A percentile compares a stretch with the other conserved stretches of the same genome.
Conservation (phyloP, 1,140 invertebrate species). For the Trichonephila inaurata region DNA sequence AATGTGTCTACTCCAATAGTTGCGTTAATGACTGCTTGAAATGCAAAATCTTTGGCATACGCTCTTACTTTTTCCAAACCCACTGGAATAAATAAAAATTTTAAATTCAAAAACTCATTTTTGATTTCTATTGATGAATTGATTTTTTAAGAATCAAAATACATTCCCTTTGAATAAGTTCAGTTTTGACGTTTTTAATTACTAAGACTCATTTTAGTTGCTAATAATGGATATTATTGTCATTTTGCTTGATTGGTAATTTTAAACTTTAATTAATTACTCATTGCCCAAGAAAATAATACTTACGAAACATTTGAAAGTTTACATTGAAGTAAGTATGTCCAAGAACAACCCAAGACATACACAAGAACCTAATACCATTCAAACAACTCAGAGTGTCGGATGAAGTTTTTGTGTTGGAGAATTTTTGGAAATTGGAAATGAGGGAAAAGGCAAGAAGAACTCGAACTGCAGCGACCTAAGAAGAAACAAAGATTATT, state of each 20-base stretch:
- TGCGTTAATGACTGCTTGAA: constrained; percentile 65
- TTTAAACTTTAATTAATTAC: neutral
- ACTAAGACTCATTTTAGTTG: too few relatives aligned
- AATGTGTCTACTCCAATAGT: constrained; percentile 60
- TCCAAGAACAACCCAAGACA: constrained; percentile 95
- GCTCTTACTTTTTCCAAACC: constrained; percentile 48
- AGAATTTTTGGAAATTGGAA: constrained; percentile 63
- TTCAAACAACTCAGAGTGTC: constrained; percentile 83
- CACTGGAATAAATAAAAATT: constrained; percentile 14
- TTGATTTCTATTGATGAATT: neutral
- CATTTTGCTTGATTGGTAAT: too few relatives aligned
- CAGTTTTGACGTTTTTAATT: too few relatives aligned
- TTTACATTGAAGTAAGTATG: constrained; percentile 85
- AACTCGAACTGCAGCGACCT: constrained; percentile 27
- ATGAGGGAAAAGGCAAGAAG: constrained; percentile 58
- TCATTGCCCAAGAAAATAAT: neutral
- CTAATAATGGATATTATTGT: too few relatives aligned
- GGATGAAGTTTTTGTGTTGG: constrained; percentile 46
- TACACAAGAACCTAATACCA: constrained; percentile 90
- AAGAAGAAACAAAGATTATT: neutral
- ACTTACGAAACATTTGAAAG: constrained; percentile 76
- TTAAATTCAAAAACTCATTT: neutral
- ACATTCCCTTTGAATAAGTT: too few relatives aligned
- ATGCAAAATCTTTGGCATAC: constrained; percentile 71
- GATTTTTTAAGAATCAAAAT: too few relatives aligned